phyloP scores from a whole-genome alignment of 2,888 invertebrate species.

The Cybosia mesomella region DNA sequence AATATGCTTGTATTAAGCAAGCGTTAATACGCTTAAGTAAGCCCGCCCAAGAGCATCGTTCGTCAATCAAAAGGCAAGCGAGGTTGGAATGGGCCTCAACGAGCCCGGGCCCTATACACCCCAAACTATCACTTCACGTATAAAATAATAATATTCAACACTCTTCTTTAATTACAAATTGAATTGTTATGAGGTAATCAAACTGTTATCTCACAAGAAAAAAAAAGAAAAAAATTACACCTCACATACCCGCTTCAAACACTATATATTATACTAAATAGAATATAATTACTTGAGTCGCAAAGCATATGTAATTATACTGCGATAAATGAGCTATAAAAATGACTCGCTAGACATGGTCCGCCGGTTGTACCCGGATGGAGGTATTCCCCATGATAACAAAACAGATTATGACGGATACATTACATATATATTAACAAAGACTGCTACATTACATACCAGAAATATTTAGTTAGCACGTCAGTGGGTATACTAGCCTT shows the following conservation, averaged over 20 bases:
- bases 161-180: neutral
- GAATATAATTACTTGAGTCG: conserved; percentile 11
- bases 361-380: conserved; percentile 47
- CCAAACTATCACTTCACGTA: neutral
- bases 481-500: neutral
- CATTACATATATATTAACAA: conserved; percentile 7
- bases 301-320: conserved; percentile 18
- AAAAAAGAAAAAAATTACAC: neutral
- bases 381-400: conserved; percentile 36
- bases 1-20: no score
- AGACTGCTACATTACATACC: conserved; percentile 1
- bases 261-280: conserved; percentile 11
- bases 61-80: no score
- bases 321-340: conserved; percentile 46
- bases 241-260: conserved; percentile 2
- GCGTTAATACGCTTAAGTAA: no score
- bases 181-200: neutral
- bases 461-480: conserved; percentile 8
- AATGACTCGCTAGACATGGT: conserved; percentile 43
- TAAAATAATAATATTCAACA: neutral
- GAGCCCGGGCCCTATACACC: no score
- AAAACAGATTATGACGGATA: conserved; percentile 13
- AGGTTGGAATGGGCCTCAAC: no score
- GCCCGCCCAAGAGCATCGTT: no score
- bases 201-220: neutral